Conservation (phyloP, 2,113 vertebrate genomes). For the Pseudopipra pipra region DNA sequence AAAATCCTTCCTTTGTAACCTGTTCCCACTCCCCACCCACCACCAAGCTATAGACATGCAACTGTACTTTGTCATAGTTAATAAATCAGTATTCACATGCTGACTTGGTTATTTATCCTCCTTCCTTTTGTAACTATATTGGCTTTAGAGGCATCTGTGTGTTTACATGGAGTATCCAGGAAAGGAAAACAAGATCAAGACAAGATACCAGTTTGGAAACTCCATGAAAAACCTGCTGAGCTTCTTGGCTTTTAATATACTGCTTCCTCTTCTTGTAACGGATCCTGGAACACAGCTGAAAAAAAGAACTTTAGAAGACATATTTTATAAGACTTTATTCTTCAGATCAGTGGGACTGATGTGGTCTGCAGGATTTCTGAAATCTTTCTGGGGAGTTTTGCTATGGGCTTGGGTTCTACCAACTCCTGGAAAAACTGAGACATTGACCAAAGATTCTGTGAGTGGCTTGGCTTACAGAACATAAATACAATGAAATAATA, state of each 20-base stretch:
- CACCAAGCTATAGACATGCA: rapidly evolving
- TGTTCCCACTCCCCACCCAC: rapidly evolving
- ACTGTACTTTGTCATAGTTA: not conserved
- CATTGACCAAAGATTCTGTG: not conserved
- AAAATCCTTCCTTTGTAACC: not conserved
- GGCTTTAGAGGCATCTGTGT: not conserved
- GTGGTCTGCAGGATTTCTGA: conserved; percentile 20
- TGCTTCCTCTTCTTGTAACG: not conserved
- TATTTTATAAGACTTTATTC: not conserved
- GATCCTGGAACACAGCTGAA: not conserved
- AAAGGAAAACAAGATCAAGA: not conserved
- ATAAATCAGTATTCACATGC: not conserved
- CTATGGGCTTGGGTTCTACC: conserved; percentile 28
- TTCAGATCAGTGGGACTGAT: not conserved
- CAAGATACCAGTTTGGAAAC: not conserved
- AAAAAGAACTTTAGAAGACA: not conserved
- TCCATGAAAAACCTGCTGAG: not conserved
- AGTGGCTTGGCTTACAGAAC: conserved; percentile 19
- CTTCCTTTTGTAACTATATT: not conserved
- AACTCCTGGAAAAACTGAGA: not conserved
- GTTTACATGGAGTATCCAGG: not conserved
- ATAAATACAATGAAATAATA: conserved; percentile 28
- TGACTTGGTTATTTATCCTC: not conserved
- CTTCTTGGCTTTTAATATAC: not conserved
- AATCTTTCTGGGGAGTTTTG: conserved; percentile 21